Evolutionary conservation across 2,888 invertebrate species (phyloP), one percentile per base, ranked within the genome.

Genomic region (Lasioglossum marginatum): DNA sequence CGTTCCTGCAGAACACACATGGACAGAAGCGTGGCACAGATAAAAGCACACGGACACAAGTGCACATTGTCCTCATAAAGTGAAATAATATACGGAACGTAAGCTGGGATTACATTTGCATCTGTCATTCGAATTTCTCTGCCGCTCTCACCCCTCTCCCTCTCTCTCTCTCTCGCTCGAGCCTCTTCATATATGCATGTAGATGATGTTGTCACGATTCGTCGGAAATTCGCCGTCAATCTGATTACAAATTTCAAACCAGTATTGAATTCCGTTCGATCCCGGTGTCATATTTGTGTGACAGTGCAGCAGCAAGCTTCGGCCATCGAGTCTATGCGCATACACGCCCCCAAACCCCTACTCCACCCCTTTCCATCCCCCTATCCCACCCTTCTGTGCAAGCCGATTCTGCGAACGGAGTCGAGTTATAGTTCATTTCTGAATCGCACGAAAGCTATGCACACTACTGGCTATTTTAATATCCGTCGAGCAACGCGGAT

Each of bases 221-320:
- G 83, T 79, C 83, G 88, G 82, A 82, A 87, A 88, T 89, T 85
- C 86, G 74, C 88, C 85, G 88, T 87, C 82, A 82, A 77, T 89
- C 82, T 84, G 85, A 89, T 89, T 89, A 89, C 89, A 89, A 88
- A 89, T 83, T 87, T 86, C 80, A 81, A 81, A 82, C 86, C 88
- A 73, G 83, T 89, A 89, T 89, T 83, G 89, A 89, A 89, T 89
- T 89, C 84, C 88, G 87, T 82, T 89, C 86, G 88, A 83, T 83
- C 83, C 83, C 83, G 79, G 88, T 89, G 82, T 85, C 83, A 83
- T 87, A 88, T 88, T 87, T 89, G 86, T 79, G 85, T 83, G 87
- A 81, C 82, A 79, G 87, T 81, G 87, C 79, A 34, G 63, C 23
- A 75, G 80, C 87, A 81, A 87, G 88, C 86, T 86, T 81, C 88